Conservation (phyloP, 2,888 invertebrate genomes). For the Ichneumon xanthorius region DNA sequence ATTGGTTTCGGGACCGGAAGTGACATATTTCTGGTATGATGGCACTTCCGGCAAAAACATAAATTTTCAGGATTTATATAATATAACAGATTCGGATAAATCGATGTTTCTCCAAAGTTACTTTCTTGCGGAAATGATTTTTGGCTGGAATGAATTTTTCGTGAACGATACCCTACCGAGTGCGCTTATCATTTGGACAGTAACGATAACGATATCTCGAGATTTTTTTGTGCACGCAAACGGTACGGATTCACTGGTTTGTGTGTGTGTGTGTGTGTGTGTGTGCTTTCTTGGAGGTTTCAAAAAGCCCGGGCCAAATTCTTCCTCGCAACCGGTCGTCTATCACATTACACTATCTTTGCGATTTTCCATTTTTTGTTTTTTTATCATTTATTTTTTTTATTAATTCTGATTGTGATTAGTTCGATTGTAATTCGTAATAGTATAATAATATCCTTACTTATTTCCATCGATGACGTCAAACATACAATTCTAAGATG, state of each 20-base stretch:
- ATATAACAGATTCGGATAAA: no score
- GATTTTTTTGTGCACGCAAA: slow-evolving; percentile 34
- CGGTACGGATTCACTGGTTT: slow-evolving; percentile 33
- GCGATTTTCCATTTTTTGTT: slow-evolving; percentile 35
- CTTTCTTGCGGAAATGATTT: no score
- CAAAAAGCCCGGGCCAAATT: slow-evolving; percentile 4
- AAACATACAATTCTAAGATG: slow-evolving; percentile 65
- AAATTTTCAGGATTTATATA: no score
- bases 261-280: neutral
- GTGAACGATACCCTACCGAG: neutral
- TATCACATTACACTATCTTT: slow-evolving; percentile 59
- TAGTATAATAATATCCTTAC: slow-evolving; percentile 54
- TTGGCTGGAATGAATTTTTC: no score
- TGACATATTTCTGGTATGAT: no score
- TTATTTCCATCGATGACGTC: slow-evolving; percentile 65
- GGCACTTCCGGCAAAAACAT: no score
- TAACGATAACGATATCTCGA: slow-evolving; percentile 15
- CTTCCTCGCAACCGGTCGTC: slow-evolving; percentile 24
- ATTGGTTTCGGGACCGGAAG: no score
- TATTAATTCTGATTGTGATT: slow-evolving; percentile 52
- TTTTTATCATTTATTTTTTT: slow-evolving; percentile 22
- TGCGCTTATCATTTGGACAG: slow-evolving; percentile 3
- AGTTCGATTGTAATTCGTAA: slow-evolving; percentile 65
- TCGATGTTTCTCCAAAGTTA: no score
- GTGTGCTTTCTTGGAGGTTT: no score